Evolutionary conservation across 1,140 invertebrate genomes (phyloP).

Genomic region (Hesperophylax magnus): DNA sequence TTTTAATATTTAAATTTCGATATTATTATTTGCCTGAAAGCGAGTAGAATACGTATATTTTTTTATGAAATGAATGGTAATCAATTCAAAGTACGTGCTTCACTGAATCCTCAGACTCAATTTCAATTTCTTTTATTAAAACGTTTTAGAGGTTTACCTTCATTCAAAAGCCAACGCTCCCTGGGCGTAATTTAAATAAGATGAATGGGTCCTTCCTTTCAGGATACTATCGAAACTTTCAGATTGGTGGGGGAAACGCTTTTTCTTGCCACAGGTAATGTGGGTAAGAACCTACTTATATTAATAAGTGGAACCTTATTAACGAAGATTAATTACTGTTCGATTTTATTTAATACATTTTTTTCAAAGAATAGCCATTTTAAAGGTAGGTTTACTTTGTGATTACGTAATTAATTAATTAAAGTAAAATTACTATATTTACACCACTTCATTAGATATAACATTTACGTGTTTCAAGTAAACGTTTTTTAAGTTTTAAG

Average conservation of each 20-base stretch:
- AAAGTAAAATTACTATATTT: too few relatives aligned
- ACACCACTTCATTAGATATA: too few relatives aligned
- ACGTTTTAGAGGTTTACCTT: neutral
- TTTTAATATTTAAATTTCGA: too few relatives aligned
- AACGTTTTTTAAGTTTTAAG: too few relatives aligned
- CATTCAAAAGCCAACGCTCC: neutral
- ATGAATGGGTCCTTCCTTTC: slow-evolving; percentile 6
- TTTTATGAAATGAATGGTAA: too few relatives aligned
- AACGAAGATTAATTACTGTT: neutral
- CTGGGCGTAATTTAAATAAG: neutral
- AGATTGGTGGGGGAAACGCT: neutral
- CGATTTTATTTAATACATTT: neutral
- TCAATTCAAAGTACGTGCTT: too few relatives aligned
- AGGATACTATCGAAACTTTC: neutral
- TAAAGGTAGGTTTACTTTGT: neutral
- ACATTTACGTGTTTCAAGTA: too few relatives aligned
- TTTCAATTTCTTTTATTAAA: too few relatives aligned
- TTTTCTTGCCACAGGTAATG: neutral
- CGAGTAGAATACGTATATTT: too few relatives aligned
- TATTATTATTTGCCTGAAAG: too few relatives aligned
- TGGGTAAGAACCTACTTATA: neutral
- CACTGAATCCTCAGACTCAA: too few relatives aligned
- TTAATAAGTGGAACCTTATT: neutral
- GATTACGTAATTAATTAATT: too few relatives aligned
- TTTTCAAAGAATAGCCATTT: neutral